phyloP scores from a whole-genome alignment of 2,888 invertebrate species.

The Tenthredo livida region DNA sequence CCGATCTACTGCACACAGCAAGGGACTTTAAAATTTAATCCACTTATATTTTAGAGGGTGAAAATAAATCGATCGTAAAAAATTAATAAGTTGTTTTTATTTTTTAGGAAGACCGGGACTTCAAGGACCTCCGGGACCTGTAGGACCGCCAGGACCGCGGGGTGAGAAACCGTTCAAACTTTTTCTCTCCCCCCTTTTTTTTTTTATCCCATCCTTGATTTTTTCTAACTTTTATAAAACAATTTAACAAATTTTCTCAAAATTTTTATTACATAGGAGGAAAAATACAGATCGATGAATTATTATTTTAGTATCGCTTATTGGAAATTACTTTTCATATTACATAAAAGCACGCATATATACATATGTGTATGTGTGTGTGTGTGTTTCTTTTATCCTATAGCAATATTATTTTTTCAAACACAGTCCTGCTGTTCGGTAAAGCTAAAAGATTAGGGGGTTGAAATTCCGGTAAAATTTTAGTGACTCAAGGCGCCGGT shows the following conservation, averaged over 20 bases:
- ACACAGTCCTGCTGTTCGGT: neutral
- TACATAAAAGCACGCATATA: neutral
- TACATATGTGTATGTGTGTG: too few species aligned
- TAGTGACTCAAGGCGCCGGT: neutral
- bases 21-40: neutral
- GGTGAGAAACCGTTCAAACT: slow-evolving; percentile 76
- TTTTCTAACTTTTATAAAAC: slow-evolving; percentile 6
- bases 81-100: slow-evolving; percentile 3
- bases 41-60: neutral
- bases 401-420: neutral
- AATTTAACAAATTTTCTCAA: neutral
- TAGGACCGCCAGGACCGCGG: slow-evolving; percentile 87
- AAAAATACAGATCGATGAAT: neutral
- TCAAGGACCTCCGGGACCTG: slow-evolving; percentile 85
- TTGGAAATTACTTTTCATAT: neutral
- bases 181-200: neutral
- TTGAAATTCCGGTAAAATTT: neutral
- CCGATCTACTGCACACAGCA: neutral
- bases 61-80: neutral
- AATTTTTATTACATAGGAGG: neutral
- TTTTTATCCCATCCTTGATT: neutral
- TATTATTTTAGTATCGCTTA: slow-evolving; percentile 16
- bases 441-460: neutral
- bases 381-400: neutral
- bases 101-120: slow-evolving; percentile 84